Base-by-base conservation (phyloP, 2,888 invertebrate genomes). In the Anagyrus pseudococci region DNA sequence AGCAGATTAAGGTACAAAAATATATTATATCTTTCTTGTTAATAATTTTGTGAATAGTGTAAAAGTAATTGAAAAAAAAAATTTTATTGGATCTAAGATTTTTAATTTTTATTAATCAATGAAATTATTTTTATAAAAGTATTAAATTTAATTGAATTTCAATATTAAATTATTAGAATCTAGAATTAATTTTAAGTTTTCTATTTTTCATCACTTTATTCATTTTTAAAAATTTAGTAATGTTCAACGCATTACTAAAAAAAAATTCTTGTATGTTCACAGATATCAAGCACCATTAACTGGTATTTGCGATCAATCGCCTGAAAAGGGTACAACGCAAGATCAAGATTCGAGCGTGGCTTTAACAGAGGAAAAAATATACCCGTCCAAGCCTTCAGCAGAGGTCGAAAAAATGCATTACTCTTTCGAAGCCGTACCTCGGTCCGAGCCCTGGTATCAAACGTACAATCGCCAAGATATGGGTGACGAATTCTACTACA, bases 381-480 rank as follows among this genome's bases (percentile, higher is more conserved):
- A 73, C 72, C 74, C 77, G 71, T 77, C 81, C 70, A 77, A 83
- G 56, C 82, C 83, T 13, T 80, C 80, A 23, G 71, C 78, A 13
- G 75, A 80, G 46, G 84, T 89, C 48, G 86, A 88, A 66, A 86
- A 86, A 72, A 82, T 89, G 70, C 86, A 87, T 75, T 91, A 89
- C 74, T 88, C 90, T 0, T 93, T 93, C 76, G 93, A 93, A 79
- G 85, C 85, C 17, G 83, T 91, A 62, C 93, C 93, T 1, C 83
- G 82, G 37, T 86, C 87, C 22, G 92, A 92, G 75, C 86, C 90
- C 0, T 93, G 93, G 93, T 92, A 88, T 76, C 86, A 88, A 67
- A 89, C 92, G 1, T 93, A 92, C 75, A 85, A 86, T 68, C 84
- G 93, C 1, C 91, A 92, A 75, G 92, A 93, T 74, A 85, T 86